Conservation (phyloP, 2,797 vertebrate genomes). For the Myripristis jacobus region DNA sequence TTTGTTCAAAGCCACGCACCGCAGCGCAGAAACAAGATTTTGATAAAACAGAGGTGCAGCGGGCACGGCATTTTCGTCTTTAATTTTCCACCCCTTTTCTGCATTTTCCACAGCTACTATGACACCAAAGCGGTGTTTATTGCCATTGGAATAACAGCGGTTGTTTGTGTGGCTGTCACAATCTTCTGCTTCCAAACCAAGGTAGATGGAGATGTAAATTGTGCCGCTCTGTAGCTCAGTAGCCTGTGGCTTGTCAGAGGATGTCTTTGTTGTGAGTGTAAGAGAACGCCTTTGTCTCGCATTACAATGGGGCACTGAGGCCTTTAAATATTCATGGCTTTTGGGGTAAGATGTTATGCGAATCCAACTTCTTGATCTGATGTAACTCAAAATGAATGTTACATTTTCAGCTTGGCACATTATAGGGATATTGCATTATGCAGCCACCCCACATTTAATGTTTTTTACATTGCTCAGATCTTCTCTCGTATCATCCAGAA, state of each 20-base stretch:
- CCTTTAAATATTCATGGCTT: constrained; percentile 83
- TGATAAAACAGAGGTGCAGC: background rate
- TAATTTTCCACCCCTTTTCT: constrained; percentile 10
- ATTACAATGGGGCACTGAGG: constrained; percentile 79
- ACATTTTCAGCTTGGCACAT: constrained; percentile 14
- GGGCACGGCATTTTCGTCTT: no score
- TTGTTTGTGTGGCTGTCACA: constrained; percentile 91
- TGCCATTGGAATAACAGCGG: constrained; percentile 90
- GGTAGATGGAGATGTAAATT: constrained; percentile 79
- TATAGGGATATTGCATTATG: background rate
- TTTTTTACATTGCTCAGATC: constrained; percentile 7
- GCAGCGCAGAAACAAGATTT: background rate
- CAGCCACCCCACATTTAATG: background rate
- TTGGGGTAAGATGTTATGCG: constrained; percentile 55
- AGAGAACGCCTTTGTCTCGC: constrained; percentile 82
- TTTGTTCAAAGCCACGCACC: constrained; percentile 63
- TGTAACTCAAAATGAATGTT: constrained; percentile 58
- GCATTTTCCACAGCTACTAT: constrained; percentile 82
- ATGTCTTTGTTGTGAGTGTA: constrained; percentile 78
- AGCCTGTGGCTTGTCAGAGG: constrained; percentile 65
- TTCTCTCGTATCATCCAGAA: constrained; percentile 32
- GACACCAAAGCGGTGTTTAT: constrained; percentile 90
- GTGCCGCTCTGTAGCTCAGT: constrained; percentile 47
- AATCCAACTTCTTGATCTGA: constrained; percentile 61
- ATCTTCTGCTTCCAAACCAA: constrained; percentile 99